Evolutionary conservation across 2,113 vertebrate species (phyloP).

Genomic region (Aspiorhynchus laticeps): DNA sequence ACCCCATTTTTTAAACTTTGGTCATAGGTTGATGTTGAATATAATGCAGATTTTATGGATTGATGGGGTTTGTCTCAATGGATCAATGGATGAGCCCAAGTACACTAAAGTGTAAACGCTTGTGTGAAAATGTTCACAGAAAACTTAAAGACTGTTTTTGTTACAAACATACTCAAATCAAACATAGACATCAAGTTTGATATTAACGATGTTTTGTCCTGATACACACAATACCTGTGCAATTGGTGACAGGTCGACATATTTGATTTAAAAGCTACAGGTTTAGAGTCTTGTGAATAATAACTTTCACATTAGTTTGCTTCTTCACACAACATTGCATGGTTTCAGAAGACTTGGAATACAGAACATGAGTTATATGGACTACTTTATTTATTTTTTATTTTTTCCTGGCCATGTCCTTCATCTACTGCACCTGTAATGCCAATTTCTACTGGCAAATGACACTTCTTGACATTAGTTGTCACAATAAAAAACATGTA

Average conservation of each 20-base stretch:
- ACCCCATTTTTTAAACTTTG: conserved; percentile 43
- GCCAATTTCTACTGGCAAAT: background rate
- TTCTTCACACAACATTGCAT: background rate
- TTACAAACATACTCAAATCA: too few relatives aligned
- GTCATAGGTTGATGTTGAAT: conserved; percentile 2
- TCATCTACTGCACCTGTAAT: background rate
- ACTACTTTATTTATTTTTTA: background rate
- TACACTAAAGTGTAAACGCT: background rate
- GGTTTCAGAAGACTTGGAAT: background rate
- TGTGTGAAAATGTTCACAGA: background rate
- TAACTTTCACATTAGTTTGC: background rate
- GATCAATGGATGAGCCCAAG: background rate
- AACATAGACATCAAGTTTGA: background rate
- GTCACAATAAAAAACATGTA: background rate
- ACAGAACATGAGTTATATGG: background rate
- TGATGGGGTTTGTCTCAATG: background rate
- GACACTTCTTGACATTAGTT: background rate
- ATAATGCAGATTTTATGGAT: conserved; percentile 7
- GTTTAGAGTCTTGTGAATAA: background rate
- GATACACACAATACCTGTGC: background rate
- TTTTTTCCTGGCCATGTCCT: background rate
- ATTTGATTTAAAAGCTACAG: background rate
- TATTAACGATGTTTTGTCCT: background rate
- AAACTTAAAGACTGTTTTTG: background rate
- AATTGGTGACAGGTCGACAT: background rate